A percentile compares a stretch with the other conserved stretches of the same genome.
Conservation (phyloP, 2,113 vertebrate genomes). For the Abramis brama region DNA sequence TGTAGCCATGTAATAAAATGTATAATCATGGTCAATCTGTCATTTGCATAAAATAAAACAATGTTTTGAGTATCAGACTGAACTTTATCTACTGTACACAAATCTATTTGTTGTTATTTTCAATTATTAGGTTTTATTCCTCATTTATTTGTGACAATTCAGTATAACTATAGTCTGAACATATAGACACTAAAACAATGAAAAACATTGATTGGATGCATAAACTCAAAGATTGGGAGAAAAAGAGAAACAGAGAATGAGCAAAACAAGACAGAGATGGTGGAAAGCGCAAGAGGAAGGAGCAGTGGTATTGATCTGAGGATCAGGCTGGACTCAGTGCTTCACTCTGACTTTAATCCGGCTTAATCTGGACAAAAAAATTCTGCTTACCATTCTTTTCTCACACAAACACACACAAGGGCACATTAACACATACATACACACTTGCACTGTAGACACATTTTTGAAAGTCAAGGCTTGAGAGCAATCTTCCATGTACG, state of each 20-base stretch:
- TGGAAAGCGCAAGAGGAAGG: conserved; percentile 13
- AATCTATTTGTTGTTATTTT: not conserved
- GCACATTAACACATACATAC: not conserved
- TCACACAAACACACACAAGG: conserved; percentile 31
- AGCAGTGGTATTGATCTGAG: conserved; percentile 19
- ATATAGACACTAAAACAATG: not conserved
- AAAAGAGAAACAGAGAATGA: conserved; percentile 4
- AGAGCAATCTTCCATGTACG: not conserved
- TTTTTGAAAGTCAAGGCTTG: not conserved
- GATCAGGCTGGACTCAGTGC: conserved; percentile 22
- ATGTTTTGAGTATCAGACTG: not conserved
- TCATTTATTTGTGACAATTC: not conserved
- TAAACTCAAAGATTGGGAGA: not conserved
- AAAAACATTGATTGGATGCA: not conserved
- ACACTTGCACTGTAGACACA: conserved; percentile 9
- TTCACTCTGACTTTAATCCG: conserved; percentile 22
- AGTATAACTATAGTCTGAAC: not conserved
- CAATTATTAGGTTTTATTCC: not conserved
- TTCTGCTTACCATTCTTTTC: conserved; percentile 12
- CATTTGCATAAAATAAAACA: not conserved
- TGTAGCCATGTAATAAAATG: too few species aligned
- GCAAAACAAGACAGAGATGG: not conserved
- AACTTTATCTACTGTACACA: not conserved
- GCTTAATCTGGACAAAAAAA: conserved; percentile 32
- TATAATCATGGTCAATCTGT: not conserved